Conservation (phyloP, 1,140 invertebrate species). For the Spodoptera frugiperda region DNA sequence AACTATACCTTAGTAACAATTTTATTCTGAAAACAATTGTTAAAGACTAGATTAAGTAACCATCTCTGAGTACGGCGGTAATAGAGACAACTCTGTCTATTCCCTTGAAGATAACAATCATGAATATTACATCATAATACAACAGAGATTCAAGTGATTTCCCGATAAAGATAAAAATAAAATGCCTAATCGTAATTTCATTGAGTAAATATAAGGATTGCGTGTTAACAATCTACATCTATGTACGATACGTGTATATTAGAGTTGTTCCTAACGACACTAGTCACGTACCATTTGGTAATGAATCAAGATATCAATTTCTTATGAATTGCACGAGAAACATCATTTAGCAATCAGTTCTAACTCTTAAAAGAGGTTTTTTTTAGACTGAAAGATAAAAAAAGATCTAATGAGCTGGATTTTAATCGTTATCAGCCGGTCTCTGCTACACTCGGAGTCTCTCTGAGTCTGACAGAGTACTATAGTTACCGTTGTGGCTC, state of each 20-base stretch:
- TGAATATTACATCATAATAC: no score
- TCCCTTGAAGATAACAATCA: no score
- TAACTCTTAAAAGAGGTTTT: slow-evolving; percentile 20
- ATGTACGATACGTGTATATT: slow-evolving; percentile 47
- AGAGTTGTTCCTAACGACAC: slow-evolving; percentile 35
- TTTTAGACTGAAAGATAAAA: no score
- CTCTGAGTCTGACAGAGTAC: no score
- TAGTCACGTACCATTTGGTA: slow-evolving; percentile 59
- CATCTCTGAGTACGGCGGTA: no score
- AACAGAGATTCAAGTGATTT: neutral
- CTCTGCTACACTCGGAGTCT: no score
- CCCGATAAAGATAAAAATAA: slow-evolving; percentile 36
- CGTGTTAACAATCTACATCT: slow-evolving; percentile 65
- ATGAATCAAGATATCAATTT: slow-evolving; percentile 53
- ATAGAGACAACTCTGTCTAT: no score
- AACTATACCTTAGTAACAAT: no score
- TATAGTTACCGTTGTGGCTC: no score
- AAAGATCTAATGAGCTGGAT: neutral
- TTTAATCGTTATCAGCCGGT: neutral
- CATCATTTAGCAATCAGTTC: slow-evolving; percentile 9
- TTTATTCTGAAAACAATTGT: no score
- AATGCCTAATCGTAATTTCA: slow-evolving; percentile 56
- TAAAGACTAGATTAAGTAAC: no score
- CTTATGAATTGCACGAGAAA: slow-evolving; percentile 35
- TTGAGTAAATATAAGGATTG: slow-evolving; percentile 68